These are phyloP conservation scores for Pteria penguin DNA, from an alignment of 2,888 invertebrate species.

Conservation along the genomic window DNA sequence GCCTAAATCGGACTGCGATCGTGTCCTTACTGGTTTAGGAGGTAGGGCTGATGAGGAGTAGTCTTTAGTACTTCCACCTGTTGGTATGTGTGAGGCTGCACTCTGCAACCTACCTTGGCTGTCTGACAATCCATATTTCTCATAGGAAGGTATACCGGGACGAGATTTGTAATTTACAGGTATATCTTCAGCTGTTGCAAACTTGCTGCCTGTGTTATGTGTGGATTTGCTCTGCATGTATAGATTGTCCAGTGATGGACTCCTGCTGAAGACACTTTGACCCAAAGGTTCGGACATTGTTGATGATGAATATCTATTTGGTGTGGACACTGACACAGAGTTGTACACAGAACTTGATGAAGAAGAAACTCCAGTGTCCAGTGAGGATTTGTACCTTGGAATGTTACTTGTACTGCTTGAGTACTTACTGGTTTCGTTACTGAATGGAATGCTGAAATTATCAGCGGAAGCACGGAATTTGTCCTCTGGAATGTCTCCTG, in stretches of 20 bases:
- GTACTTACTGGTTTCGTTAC: background rate
- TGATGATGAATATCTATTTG: slow-evolving; percentile 45
- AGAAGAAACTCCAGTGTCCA: slow-evolving; percentile 33
- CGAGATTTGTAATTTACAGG: slow-evolving; percentile 37
- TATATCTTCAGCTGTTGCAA: slow-evolving; percentile 48
- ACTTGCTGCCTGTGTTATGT: slow-evolving; percentile 42
- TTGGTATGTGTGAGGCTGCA: background rate
- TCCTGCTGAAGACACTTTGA: slow-evolving; percentile 43
- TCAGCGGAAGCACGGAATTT: background rate
- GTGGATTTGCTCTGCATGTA: slow-evolving; percentile 46
- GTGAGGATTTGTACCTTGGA: slow-evolving; percentile 8
- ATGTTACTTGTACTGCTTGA: slow-evolving; percentile 7
- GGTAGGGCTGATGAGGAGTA: slow-evolving; percentile 31
- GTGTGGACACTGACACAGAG: slow-evolving; percentile 19
- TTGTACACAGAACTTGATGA: slow-evolving; percentile 27
- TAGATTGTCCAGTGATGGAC: slow-evolving; percentile 62
- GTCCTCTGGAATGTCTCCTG: background rate
- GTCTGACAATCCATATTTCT: background rate
- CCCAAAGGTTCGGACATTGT: slow-evolving; percentile 24
- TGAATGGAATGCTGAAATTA: slow-evolving; percentile 5
- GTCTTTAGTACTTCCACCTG: slow-evolving; percentile 21
- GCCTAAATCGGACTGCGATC: slow-evolving; percentile 42
- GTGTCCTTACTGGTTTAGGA: slow-evolving; percentile 32
- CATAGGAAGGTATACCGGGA: slow-evolving; percentile 45
- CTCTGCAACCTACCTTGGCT: slow-evolving; percentile 31